Evolutionary conservation across 1,140 invertebrate genomes (phyloP).

Genomic region (Anagrus nilaparvatae): DNA sequence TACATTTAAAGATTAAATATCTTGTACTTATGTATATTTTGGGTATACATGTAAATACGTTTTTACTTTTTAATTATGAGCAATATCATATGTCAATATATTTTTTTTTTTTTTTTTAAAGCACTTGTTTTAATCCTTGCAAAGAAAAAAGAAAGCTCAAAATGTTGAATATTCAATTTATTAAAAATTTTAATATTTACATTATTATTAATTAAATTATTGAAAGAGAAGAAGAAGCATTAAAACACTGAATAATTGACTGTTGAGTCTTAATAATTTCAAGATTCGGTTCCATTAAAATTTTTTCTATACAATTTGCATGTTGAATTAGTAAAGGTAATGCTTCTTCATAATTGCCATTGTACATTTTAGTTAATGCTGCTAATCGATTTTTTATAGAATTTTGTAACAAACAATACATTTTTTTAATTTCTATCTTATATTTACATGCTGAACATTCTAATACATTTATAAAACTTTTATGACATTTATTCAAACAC

Average conservation of each 20-base stretch:
- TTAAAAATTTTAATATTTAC: conserved; percentile 1
- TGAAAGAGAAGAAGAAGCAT: conserved; percentile 22
- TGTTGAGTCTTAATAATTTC: conserved; percentile 39
- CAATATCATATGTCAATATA: conserved; percentile 11
- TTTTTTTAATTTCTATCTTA: conserved; percentile 22
- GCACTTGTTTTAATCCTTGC: neutral
- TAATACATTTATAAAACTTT: neutral
- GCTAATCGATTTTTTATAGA: conserved; percentile 26
- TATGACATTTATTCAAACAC: conserved; percentile 14
- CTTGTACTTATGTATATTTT: conserved; percentile 22
- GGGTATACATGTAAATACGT: conserved; percentile 28
- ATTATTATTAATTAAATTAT: neutral
- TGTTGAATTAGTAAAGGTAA: conserved; percentile 31
- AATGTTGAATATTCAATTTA: conserved; percentile 5
- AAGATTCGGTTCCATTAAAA: conserved; percentile 27
- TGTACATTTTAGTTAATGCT: conserved; percentile 32
- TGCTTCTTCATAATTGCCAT: conserved; percentile 31
- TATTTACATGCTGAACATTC: conserved; percentile 21
- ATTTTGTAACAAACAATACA: conserved; percentile 23
- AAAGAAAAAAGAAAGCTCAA: conserved; percentile 7
- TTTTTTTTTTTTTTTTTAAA: conserved; percentile 7
- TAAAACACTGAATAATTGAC: conserved; percentile 38
- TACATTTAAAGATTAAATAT: too few relatives aligned
- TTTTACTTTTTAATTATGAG: conserved; percentile 20
- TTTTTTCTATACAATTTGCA: conserved; percentile 26